Base-by-base conservation (phyloP, 2,113 vertebrate species). In the Hemiprocne comata region DNA sequence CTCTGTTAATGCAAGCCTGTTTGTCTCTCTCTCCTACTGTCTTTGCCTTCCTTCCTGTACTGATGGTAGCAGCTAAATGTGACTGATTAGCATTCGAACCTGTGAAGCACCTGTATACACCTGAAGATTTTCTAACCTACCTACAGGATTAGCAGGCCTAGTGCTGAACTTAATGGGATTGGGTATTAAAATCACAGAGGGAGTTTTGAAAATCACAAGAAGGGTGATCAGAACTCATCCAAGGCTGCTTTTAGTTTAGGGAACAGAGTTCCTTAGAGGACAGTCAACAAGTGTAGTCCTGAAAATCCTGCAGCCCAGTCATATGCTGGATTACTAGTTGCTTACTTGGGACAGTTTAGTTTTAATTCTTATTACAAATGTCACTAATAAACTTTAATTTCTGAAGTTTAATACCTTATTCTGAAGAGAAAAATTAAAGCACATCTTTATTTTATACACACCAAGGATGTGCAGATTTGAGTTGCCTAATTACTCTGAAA, bases 151-250 rank as follows among this genome's bases (percentile, higher is more conserved):
- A 95, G 60, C 33, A 91, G 66, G 20, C n/a, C 71, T 51, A 55
- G 57, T 58, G 57, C 66, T 87, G 54, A 79, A 93, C 65, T 89
- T 94, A 90, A 85, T 79, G 58, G 55, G 94, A 91, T 26, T 79
- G 74, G 25, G 62, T 85, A 90, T 95, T 91, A 87, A 85, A 94
- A 95, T 83, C 74, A 69, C 54, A 85, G 81, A 58, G 36, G 36
- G 54, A 82, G 46, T 91, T 93, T 89, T 73, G 62, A 87, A 94
- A 96, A 91, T 94, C 58, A 42, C 40, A 69, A 46, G 53, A 69
- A 46, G 53, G 18, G 48, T 78, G 84, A 75, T 92, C 13, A 1
- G 28, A 13, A 65, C 13, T 46, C 7, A 19, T 31, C 54, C 34
- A 81, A 85, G 71, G 60, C 69, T 95, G 61, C 38, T 72, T 85